Evolutionary conservation across 1,140 invertebrate species (phyloP), one percentile per base, ranked within the genome.

Genomic region (Mizuhopecten yessoensis): DNA sequence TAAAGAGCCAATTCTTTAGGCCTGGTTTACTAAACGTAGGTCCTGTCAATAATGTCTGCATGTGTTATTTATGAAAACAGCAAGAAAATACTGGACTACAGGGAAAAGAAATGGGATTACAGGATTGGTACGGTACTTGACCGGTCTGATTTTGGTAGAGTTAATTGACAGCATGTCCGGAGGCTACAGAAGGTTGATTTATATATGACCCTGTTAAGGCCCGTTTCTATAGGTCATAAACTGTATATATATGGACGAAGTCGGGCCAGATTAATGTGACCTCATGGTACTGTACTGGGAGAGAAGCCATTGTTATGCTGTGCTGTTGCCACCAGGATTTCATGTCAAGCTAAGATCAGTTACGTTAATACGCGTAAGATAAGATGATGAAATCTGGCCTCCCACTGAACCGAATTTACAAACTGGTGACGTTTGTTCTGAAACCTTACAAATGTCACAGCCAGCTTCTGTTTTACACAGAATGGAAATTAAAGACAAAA

Each of bases 341-440:
- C 57, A 75, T 75, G 57, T 17, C 57, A 75, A 75, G 1, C 23
- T n/a, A 75, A 2, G 11, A 75, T 75, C 57, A n/a, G 23, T 75
- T 29, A 75, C 57, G 17, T 57, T 75, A 75, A 29, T 17, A 75
- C 57, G 9, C 1, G 57, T 29, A 3, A 75, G n/a, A n/a, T n/a
- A n/a, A 75, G 23, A n/a, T 7, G n/a, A 75, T 7, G 57, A 75
- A 75, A 75, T 75, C 57, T 75, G n/a, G 57, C n/a, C n/a, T 75
- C 57, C 23, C 17, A 17, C 57, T 75, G n/a, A 75, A 29, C 57
- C 57, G 29, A 75, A 29, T 75, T 75, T 75, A 75, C 57, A 75
- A 75, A 75, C 57, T 75, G 57, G 57, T 75, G 57, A 75, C 57
- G 57, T 75, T n/a, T n/a, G n/a, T n/a, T 75, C 23, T 5, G n/a